Evolutionary conservation across 2,888 invertebrate species (phyloP), one percentile per base, ranked within the genome.

Genomic region (Bellardia pandia): DNA sequence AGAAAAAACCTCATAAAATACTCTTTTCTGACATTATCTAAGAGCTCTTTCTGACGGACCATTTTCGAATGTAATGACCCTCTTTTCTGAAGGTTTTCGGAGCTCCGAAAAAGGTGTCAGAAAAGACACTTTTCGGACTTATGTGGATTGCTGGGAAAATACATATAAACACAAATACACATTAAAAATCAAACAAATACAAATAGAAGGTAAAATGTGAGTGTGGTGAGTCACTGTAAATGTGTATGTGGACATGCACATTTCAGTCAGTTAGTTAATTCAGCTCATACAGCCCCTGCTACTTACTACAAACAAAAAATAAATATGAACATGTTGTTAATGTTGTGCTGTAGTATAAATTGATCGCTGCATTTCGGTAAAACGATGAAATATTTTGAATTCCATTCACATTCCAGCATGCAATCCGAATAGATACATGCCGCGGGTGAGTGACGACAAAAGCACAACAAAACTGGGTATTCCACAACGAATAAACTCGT

Each of bases 401-500:
- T 92, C 92, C 92, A 92, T 92, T 93, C 92, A 91, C 92, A 92
- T 92, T 92, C 93, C 92, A 92, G 90, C 92, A 92, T 92, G 92
- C 92, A 92, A 92, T 92, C 91, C 90, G 89, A 90, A 89, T 91
- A 75, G 48, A 56, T 77, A 81, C 69, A 77, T 69, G 40, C 78
- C 33, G 82, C 79, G 75, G 75, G 84, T 78, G 78, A 83, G 76
- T 79, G 79, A 51, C 78, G 86, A 80, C 75, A 75, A 82, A 82
- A 60, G 64, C 74, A 74, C 62, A 81, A 48, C 23, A 68, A 77
- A 85, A 81, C 71, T 81, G 79, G 69, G 80, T 87, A 69, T 83
- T 72, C 78, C 69, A 71, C 75, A 72, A 60, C 69, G 75, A 85
- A 85, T 60, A 48, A 66, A 77, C 76, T 77, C 33, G 40, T 64